Conservation (phyloP, 2,888 invertebrate genomes). For the Vesta saturnalis region DNA sequence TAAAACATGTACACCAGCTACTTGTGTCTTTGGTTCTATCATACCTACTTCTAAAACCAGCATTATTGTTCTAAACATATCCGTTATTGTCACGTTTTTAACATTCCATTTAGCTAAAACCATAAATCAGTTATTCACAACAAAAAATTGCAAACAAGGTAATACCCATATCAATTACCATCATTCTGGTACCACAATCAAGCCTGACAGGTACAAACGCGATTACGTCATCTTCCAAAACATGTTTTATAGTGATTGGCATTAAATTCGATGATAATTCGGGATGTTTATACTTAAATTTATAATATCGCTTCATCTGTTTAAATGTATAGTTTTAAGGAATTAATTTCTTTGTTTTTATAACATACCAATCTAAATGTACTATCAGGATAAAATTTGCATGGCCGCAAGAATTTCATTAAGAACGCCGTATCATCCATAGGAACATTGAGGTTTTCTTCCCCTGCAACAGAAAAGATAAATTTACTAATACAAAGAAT, state of each 20-base stretch:
- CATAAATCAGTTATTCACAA: slow-evolving; percentile 8
- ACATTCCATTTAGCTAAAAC: slow-evolving; percentile 78
- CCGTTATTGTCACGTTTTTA: slow-evolving; percentile 71
- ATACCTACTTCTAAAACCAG: slow-evolving; percentile 78
- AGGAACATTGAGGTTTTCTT: slow-evolving; percentile 70
- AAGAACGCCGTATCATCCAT: slow-evolving; percentile 78
- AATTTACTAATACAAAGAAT: no score
- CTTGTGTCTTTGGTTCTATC: slow-evolving; percentile 82
- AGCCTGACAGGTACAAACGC: slow-evolving; percentile 76
- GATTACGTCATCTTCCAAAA: slow-evolving; percentile 73
- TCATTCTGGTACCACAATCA: slow-evolving; percentile 72
- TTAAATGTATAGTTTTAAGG: background rate
- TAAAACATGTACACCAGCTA: slow-evolving; percentile 77
- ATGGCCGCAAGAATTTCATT: slow-evolving; percentile 82
- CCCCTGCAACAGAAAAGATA: slow-evolving; percentile 65
- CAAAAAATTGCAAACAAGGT: no score
- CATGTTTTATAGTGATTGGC: slow-evolving; percentile 70
- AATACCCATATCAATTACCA: slow-evolving; percentile 77
- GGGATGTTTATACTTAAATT: slow-evolving; percentile 72
- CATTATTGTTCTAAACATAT: slow-evolving; percentile 77
- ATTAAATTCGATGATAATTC: slow-evolving; percentile 70
- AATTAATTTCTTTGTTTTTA: background rate
- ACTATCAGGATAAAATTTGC: slow-evolving; percentile 86
- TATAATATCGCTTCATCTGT: slow-evolving; percentile 78
- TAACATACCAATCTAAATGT: slow-evolving; percentile 75